Evolutionary conservation across 64 coral and sea anemone genomes (phyloP).

Genomic region (Porites australiensis): DNA sequence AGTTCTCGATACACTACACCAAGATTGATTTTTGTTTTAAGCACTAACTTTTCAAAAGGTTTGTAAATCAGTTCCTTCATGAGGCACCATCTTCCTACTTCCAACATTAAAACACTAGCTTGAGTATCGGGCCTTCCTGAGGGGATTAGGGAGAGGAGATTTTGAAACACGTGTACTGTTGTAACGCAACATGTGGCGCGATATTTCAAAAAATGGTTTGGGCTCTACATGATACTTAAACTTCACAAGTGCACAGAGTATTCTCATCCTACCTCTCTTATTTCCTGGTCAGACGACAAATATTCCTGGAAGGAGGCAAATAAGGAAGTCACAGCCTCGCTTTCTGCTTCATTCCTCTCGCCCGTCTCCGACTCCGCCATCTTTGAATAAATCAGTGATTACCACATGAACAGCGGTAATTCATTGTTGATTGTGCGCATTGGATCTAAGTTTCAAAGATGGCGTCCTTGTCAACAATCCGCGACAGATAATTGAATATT

Average conservation of each 20-base stretch:
- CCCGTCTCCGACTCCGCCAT: slow-evolving; percentile 63
- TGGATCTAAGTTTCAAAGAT: neutral
- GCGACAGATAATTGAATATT: too few relatives aligned
- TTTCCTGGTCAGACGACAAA: slow-evolving; percentile 81
- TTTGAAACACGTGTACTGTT: neutral
- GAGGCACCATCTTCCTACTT: too few relatives aligned
- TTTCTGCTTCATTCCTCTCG: neutral
- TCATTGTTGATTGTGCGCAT: slow-evolving; percentile 1
- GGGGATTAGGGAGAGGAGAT: too few relatives aligned
- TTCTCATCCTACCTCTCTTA: slow-evolving; percentile 76
- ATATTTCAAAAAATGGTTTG: too few relatives aligned
- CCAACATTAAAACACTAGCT: too few relatives aligned
- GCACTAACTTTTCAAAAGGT: too few relatives aligned
- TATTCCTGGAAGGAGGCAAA: slow-evolving; percentile 78
- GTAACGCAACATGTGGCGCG: neutral
- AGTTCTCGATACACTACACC: too few relatives aligned
- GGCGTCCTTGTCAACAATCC: neutral
- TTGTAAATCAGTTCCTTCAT: too few relatives aligned
- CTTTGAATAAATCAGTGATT: neutral
- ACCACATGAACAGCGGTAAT: neutral
- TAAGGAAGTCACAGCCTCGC: slow-evolving; percentile 11
- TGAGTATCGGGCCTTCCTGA: too few relatives aligned
- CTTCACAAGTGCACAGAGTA: neutral
- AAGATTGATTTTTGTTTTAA: too few relatives aligned
- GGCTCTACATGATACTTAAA: too few relatives aligned